Evolutionary conservation across 2,888 invertebrate genomes (phyloP).

Genomic region (Chirona hameri): DNA sequence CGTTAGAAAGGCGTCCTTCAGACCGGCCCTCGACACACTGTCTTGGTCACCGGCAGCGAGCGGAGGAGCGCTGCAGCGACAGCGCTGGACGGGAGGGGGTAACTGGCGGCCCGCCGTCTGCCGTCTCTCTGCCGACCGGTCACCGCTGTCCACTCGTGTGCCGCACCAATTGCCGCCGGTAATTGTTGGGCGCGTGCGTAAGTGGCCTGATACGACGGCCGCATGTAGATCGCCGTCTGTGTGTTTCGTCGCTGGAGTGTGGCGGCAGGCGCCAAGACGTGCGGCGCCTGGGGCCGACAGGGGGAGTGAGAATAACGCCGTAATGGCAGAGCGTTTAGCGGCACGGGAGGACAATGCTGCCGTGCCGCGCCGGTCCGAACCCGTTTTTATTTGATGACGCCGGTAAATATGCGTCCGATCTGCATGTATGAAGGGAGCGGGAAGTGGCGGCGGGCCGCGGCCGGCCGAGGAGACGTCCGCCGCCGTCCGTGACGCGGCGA

Average conservation of each 20-base stretch:
- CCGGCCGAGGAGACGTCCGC: not conserved
- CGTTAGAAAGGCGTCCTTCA: too few relatives aligned
- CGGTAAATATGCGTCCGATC: conserved; percentile 6
- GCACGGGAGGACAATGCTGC: not conserved
- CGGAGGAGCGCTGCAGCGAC: too few relatives aligned
- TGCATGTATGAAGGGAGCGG: not conserved
- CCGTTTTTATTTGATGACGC: conserved; percentile 5
- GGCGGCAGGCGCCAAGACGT: not conserved
- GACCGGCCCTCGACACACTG: too few relatives aligned
- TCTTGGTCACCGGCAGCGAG: too few relatives aligned
- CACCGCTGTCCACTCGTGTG: not conserved
- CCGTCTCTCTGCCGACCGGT: not conserved
- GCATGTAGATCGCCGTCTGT: not conserved
- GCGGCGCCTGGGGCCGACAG: not conserved
- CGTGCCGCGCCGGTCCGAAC: too few relatives aligned
- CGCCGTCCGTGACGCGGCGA: not conserved
- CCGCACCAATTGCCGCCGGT: not conserved
- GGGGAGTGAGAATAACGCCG: not conserved
- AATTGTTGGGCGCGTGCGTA: not conserved
- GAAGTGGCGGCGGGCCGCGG: not conserved
- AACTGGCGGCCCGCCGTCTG: too few relatives aligned
- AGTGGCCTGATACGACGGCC: not conserved
- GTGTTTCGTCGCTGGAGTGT: not conserved
- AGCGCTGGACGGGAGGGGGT: too few relatives aligned
- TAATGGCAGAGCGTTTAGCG: not conserved